Percentiles rank a stretch among this genome's conserved stretches.
phyloP scores from a whole-genome alignment of 2,888 invertebrate species.

The Alcis repandata region DNA sequence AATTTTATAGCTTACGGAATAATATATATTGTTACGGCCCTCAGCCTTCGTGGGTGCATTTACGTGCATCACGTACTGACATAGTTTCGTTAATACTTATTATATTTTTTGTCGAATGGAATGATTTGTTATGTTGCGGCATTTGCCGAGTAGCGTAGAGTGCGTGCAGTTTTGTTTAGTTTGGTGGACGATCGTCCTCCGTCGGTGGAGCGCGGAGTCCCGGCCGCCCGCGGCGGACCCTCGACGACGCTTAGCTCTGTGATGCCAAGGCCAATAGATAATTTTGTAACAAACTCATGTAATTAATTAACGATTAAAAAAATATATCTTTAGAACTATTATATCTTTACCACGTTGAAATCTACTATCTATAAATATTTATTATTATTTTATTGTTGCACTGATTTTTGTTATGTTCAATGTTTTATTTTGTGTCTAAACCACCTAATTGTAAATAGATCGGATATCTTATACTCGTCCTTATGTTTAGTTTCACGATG shows the following conservation, averaged over 20 bases:
- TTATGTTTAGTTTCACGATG: constrained; percentile 75
- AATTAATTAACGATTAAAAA: constrained; percentile 74
- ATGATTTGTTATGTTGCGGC: constrained; percentile 54
- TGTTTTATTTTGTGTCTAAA: constrained; percentile 83
- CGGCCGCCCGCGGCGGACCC: constrained; percentile 40
- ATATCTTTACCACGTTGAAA: constrained; percentile 83
- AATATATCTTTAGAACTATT: constrained; percentile 78
- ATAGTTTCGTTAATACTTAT: constrained; percentile 50
- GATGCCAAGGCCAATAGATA: constrained; percentile 85
- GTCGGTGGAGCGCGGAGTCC: neutral
- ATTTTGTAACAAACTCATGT: constrained; percentile 83
- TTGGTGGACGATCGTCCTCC: neutral
- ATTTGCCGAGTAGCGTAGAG: constrained; percentile 37
- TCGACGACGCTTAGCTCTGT: constrained; percentile 81
- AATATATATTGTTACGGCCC: constrained; percentile 46
- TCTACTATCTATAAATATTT: constrained; percentile 82
- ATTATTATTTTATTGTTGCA: constrained; percentile 83
- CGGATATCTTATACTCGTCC: constrained; percentile 74
- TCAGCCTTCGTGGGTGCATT: constrained; percentile 61
- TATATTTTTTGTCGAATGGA: constrained; percentile 49
- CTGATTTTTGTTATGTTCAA: constrained; percentile 84
- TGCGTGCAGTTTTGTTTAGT: constrained; percentile 2
- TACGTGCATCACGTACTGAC: constrained; percentile 60
- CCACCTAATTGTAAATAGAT: constrained; percentile 83
- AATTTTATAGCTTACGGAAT: constrained; percentile 58